phyloP scores from a whole-genome alignment of 2,797 vertebrate genomes.

The Carapus acus region DNA sequence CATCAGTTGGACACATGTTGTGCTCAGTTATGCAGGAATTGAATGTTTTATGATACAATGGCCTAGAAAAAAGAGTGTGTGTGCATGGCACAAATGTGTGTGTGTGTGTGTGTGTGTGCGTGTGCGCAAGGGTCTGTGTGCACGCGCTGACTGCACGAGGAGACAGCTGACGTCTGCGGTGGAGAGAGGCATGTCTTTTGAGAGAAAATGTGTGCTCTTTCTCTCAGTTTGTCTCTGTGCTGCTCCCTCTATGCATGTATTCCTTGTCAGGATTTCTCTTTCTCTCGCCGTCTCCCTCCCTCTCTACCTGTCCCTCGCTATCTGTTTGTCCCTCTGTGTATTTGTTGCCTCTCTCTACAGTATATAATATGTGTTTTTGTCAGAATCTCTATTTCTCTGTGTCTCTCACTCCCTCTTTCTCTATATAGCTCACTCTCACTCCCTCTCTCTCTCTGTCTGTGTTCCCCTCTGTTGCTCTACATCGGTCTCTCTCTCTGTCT shows the following conservation, averaged over 20 bases:
- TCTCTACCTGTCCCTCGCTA: neutral
- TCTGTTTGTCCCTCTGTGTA: neutral
- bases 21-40: neutral
- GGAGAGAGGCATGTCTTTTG: slow-evolving; percentile 4
- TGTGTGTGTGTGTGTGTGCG: neutral
- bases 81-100: neutral
- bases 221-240: too few species aligned
- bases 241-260: slow-evolving; percentile 3
- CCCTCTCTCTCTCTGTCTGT: too few species aligned
- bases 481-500: too few species aligned
- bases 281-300: neutral
- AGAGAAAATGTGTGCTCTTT: neutral
- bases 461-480: too few species aligned
- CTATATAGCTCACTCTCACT: too few species aligned
- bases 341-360: too few species aligned
- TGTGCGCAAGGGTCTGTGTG: too few species aligned
- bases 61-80: neutral
- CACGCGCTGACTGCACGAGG: neutral
- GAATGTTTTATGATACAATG: neutral
- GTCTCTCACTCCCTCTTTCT: too few species aligned
- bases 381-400: too few species aligned
- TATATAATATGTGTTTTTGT: too few species aligned
- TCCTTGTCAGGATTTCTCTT: slow-evolving; percentile 11
- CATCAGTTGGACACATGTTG: slow-evolving; percentile 8
- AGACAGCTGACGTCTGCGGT: slow-evolving; percentile 8